Conservation (phyloP, 92 coral and sea anemone species). For the Paramuricea clavata region DNA sequence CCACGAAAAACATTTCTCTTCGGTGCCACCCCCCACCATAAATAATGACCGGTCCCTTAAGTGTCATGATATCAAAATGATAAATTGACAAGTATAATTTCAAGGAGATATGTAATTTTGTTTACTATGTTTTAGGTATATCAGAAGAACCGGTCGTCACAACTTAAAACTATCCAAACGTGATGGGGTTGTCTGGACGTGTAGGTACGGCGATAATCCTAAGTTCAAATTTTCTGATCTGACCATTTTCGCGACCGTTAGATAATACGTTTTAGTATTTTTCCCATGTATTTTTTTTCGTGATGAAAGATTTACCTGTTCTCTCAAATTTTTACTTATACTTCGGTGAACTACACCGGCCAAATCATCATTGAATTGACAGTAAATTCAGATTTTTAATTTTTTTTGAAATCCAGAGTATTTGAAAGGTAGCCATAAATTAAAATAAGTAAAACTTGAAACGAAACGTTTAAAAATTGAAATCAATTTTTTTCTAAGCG, state of each 20-base stretch:
- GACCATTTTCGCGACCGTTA: neutral
- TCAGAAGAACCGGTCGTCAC: neutral
- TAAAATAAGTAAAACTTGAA: no score
- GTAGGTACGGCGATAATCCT: conserved; percentile 11
- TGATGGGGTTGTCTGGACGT: conserved; percentile 43
- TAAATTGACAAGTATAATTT: neutral
- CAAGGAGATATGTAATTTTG: neutral
- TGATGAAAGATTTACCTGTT: neutral
- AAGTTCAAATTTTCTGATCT: neutral
- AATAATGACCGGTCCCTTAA: no score
- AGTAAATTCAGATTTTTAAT: no score
- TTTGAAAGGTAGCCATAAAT: no score
- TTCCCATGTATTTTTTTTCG: neutral
- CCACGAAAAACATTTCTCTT: no score
- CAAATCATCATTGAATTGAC: no score
- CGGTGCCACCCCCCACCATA: no score
- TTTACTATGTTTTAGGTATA: neutral
- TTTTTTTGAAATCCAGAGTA: no score
- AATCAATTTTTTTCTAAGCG: no score
- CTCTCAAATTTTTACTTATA: no score
- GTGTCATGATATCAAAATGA: neutral
- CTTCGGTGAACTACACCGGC: no score
- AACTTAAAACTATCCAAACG: neutral
- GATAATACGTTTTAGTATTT: neutral
- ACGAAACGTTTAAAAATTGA: no score